Conservation (phyloP, 2,797 vertebrate species). For the Prionace glauca region DNA sequence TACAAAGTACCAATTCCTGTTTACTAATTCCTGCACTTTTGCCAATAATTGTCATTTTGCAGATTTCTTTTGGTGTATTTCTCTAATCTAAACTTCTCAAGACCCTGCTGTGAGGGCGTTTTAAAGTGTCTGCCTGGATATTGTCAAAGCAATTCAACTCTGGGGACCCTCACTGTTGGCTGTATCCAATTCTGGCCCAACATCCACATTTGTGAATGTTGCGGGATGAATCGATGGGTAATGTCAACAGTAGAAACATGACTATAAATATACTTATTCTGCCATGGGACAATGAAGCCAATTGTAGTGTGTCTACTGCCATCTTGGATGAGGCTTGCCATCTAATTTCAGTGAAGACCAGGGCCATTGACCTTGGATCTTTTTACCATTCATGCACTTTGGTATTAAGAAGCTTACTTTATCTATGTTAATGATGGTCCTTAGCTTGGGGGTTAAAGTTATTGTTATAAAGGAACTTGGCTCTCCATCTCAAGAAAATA, state of each 20-base stretch:
- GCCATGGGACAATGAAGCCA: not conserved
- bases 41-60: not conserved
- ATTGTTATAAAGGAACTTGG: not conserved
- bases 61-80: not conserved
- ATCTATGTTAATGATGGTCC: not conserved
- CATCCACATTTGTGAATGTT: not conserved
- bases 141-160: not conserved
- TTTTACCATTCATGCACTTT: not conserved
- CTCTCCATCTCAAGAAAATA: not conserved
- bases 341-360: not conserved
- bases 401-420: not conserved
- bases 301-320: no score
- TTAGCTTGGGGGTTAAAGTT: not conserved
- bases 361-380: not conserved
- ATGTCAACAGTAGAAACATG: not conserved
- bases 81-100: not conserved
- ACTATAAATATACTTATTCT: not conserved
- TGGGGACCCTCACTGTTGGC: not conserved
- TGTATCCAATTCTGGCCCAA: not conserved
- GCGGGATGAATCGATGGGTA: not conserved
- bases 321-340: not conserved
- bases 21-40: not conserved
- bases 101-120: not conserved
- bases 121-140: not conserved
- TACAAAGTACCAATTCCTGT: conserved; percentile 5